phyloP scores from a whole-genome alignment of 2,888 invertebrate species.

The Macrophya annulata region DNA sequence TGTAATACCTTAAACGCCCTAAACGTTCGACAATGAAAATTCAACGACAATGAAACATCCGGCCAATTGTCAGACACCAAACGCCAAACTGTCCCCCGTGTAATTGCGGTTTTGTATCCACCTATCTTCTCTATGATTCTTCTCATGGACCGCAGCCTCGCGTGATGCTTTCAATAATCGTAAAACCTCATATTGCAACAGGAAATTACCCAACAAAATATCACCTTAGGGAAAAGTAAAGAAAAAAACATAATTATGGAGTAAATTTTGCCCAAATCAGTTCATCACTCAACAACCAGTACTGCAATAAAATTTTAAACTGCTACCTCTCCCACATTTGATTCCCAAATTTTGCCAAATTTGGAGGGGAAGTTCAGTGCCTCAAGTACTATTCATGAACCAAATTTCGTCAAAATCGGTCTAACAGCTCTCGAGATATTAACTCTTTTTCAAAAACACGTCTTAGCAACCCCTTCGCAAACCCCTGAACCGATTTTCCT shows the following conservation, averaged over 20 bases:
- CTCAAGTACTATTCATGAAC: background rate
- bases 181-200: background rate
- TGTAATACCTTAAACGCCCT: slow-evolving; percentile 51
- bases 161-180: slow-evolving; percentile 11
- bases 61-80: slow-evolving; percentile 76
- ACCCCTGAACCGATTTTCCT: background rate
- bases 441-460: background rate
- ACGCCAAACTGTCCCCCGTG: slow-evolving; percentile 53
- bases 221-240: background rate
- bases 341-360: background rate
- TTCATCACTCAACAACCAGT: background rate
- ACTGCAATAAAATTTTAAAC: background rate
- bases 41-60: slow-evolving; percentile 76
- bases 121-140: slow-evolving; percentile 13
- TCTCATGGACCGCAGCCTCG: background rate
- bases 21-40: slow-evolving; percentile 53
- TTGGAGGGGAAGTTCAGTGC: background rate
- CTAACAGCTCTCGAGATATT: background rate
- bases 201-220: background rate
- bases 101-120: slow-evolving; percentile 53
- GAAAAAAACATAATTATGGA: background rate
- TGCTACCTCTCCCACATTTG: background rate
- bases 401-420: background rate
- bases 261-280: background rate
- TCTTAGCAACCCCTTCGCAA: background rate